These are phyloP conservation scores for Odocoileus hemionus DNA, from an alignment of 2,113 vertebrate genomes.

Conservation along the genomic window DNA sequence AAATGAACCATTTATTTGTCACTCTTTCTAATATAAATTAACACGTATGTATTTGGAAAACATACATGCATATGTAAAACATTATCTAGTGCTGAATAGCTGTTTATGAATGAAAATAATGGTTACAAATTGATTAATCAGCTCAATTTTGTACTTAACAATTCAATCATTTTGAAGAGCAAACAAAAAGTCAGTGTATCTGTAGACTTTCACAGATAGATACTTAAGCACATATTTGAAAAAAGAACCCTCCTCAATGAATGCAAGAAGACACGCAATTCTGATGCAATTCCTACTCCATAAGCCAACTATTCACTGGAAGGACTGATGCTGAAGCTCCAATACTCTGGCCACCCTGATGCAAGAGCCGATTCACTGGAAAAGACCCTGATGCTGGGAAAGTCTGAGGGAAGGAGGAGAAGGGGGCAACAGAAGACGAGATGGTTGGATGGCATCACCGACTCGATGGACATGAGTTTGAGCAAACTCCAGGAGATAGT, in stretches of 20 bases:
- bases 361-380: background rate
- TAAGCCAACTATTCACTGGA: slow-evolving; percentile 18
- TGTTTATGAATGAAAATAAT: slow-evolving; percentile 65
- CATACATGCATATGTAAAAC: slow-evolving; percentile 49
- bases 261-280: slow-evolving; percentile 63
- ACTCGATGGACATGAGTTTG: background rate
- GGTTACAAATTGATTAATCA: slow-evolving; percentile 69
- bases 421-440: background rate
- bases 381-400: background rate
- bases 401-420: background rate
- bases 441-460: background rate
- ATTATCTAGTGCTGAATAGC: slow-evolving; percentile 62
- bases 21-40: slow-evolving; percentile 64
- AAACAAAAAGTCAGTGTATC: slow-evolving; percentile 74
- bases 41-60: slow-evolving; percentile 73
- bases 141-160: slow-evolving; percentile 68
- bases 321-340: background rate
- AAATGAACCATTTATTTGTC: slow-evolving; percentile 71
- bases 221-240: slow-evolving; percentile 61
- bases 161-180: slow-evolving; percentile 69
- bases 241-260: slow-evolving; percentile 70
- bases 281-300: slow-evolving; percentile 65
- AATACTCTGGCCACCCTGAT: background rate
- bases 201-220: slow-evolving; percentile 30
- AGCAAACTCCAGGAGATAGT: background rate